Conservation (phyloP, 1,140 invertebrate genomes). For the Euglossa dilemma region DNA sequence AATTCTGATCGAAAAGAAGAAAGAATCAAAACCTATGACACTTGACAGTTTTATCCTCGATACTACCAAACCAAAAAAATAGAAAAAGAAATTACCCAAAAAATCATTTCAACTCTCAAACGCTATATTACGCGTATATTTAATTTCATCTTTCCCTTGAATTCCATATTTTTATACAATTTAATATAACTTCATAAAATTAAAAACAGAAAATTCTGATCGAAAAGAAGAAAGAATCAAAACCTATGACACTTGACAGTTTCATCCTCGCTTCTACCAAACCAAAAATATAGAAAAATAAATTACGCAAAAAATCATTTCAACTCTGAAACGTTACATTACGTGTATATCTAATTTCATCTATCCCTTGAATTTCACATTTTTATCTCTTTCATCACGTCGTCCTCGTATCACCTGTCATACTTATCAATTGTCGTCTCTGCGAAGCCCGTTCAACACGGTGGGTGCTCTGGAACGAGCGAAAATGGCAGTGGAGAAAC, state of each 20-base stretch:
- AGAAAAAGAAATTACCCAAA: not conserved
- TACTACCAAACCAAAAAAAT: no score
- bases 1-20: no score
- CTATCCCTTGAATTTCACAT: not conserved
- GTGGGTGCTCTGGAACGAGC: constrained; percentile 91
- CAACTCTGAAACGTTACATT: no score
- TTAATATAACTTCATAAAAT: no score
- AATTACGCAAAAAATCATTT: not conserved
- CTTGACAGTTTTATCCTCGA: no score
- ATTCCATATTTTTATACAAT: not conserved
- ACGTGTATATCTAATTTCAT: not conserved
- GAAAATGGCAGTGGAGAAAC: constrained; percentile 91
- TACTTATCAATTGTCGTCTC: constrained; percentile 7
- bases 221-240: no score
- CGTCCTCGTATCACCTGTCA: not conserved
- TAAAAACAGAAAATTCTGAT: no score
- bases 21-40: no score
- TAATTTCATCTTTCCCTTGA: not conserved
- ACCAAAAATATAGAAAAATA: no score
- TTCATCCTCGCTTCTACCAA: no score
- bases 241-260: no score
- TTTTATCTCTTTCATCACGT: not conserved
- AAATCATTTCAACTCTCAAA: not conserved
- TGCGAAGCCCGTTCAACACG: constrained; percentile 90
- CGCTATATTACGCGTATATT: no score